Percentiles rank a stretch among this genome's conserved stretches.
These are phyloP conservation scores for Pycnomerus fuliginosus DNA, from an alignment of 2,888 invertebrate species.

Conservation along the genomic window DNA sequence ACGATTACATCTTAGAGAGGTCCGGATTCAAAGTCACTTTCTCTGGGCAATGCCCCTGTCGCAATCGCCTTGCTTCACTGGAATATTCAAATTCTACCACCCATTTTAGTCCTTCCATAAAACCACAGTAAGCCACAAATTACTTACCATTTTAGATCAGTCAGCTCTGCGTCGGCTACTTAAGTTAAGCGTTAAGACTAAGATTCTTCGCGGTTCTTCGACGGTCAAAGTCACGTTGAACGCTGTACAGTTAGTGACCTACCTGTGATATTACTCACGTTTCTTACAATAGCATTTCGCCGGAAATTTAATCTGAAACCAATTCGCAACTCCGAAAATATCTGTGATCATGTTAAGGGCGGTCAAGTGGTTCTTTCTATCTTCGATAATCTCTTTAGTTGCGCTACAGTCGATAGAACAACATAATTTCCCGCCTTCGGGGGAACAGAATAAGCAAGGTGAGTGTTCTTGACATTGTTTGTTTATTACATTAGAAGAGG, in stretches of 20 bases:
- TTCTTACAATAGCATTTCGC: slow-evolving; percentile 14
- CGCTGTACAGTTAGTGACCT: slow-evolving; percentile 44
- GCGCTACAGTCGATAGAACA: slow-evolving; percentile 60
- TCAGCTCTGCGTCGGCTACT: too few species aligned
- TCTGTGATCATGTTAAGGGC: slow-evolving; percentile 42
- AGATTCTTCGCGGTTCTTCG: too few species aligned
- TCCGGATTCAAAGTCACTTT: slow-evolving; percentile 43
- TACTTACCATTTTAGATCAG: too few species aligned
- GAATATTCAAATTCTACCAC: slow-evolving; percentile 28
- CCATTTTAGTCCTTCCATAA: slow-evolving; percentile 21
- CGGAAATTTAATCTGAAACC: slow-evolving; percentile 24
- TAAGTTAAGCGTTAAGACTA: too few species aligned
- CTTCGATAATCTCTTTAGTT: slow-evolving; percentile 55
- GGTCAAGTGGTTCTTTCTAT: slow-evolving; percentile 59
- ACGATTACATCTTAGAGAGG: slow-evolving; percentile 21
- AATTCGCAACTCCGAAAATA: too few species aligned
- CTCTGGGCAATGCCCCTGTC: slow-evolving; percentile 47
- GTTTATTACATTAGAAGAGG: neutral
- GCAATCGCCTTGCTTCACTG: slow-evolving; percentile 33
- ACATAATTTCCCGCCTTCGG: slow-evolving; percentile 30
- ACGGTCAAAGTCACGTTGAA: too few species aligned
- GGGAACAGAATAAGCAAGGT: slow-evolving; percentile 45
- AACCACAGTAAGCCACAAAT: slow-evolving; percentile 7
- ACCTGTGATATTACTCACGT: slow-evolving; percentile 23
- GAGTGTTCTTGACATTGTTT: slow-evolving; percentile 29